Evolutionary conservation across 2,888 invertebrate genomes (phyloP), one percentile per base, ranked within the genome.

Genomic region (Cerceris ruficornis): DNA sequence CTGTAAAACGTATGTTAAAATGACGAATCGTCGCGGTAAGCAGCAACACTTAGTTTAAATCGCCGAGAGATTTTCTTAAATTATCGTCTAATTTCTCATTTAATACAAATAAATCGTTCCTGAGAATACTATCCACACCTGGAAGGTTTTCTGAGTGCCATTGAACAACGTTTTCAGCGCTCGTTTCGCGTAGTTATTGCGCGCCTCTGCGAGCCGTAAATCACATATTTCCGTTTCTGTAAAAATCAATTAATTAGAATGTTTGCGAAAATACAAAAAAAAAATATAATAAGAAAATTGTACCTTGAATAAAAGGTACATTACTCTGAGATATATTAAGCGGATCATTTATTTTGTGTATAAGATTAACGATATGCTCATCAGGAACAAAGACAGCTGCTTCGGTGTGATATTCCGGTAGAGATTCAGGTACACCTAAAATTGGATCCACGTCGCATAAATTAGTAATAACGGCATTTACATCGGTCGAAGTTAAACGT

Each of bases 91-190:
- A 46, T 46, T 2, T 46, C 1, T 1, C 13, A 46, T 11, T 11
- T 5, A 8, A 13, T 5, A 46, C 2, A 52, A 13, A 43, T 42
- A 0, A 42, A 42, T 15, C 49, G 50, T 46, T 4, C 7, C 17
- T 39, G 42, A 52, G n/a, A 42, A 59, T 17, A 57, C 13, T 60
- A 42, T 13, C 46, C 41, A 59, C 87, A 91, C 92, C 87, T 92
- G 91, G 86, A 92, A 92, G 11, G 92, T 92, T 69, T 92, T 92
- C 46, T 92, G 92, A 6, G 92, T 91, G 6, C 92, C 91, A 76
- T 92, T 92, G 61, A 92, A 92, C 50, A 92, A 86, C 7, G 90
- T 92, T 82, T 92, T 92, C 62, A 92, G 82, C 41, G 91, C 92
- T 58, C 90, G 88, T 81, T 92, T 92, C 0, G 92, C 90, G 79